A percentile compares a stretch with the other conserved stretches of the same genome.
These are phyloP conservation scores for Pectinophora gossypiella DNA, from an alignment of 1,140 invertebrate genomes.

Conservation along the genomic window DNA sequence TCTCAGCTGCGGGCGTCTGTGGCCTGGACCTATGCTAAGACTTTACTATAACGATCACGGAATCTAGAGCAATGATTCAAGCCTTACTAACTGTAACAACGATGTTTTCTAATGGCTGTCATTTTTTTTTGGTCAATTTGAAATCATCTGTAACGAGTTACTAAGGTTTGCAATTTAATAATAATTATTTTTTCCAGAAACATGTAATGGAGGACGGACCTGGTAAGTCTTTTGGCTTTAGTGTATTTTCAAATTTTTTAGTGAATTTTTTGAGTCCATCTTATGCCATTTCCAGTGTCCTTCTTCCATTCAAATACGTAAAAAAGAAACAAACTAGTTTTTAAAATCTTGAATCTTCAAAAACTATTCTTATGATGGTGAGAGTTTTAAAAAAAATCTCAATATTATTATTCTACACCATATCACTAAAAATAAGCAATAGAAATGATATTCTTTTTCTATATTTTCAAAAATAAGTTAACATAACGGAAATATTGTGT, in stretches of 20 bases:
- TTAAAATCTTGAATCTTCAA: no score
- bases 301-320: neutral
- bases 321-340: no score
- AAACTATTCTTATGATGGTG: no score
- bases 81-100: neutral
- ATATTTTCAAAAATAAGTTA: no score
- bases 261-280: neutral
- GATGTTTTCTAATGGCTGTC: neutral
- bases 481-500: no score
- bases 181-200: no score
- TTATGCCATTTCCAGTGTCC: neutral
- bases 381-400: no score
- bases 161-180: neutral
- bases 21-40: slow-evolving; percentile 11
- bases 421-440: no score
- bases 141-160: neutral
- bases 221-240: neutral
- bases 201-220: neutral
- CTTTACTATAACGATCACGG: neutral
- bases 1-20: slow-evolving; percentile 64
- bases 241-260: neutral
- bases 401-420: no score
- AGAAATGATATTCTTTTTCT: no score
- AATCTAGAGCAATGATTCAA: neutral
- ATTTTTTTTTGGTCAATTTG: neutral